phyloP scores from a whole-genome alignment of 2,113 vertebrate species.

The Syngnathus scovelli region DNA sequence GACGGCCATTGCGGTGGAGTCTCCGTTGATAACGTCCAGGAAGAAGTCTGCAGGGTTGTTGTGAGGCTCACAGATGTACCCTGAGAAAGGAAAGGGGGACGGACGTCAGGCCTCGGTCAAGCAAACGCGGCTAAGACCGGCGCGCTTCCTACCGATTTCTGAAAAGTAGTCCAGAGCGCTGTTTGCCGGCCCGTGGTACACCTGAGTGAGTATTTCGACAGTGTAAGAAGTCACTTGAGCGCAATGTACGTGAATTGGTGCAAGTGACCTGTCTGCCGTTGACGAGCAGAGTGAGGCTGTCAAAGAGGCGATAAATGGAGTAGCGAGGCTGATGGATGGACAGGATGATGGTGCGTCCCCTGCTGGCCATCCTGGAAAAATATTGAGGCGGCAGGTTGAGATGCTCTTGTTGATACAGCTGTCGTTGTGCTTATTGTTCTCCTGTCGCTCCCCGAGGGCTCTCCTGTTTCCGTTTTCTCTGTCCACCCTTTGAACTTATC shows the following conservation, averaged over 20 bases:
- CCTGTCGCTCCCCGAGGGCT: background rate
- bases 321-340: constrained; percentile 96
- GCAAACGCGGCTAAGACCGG: background rate
- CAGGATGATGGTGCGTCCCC: constrained; percentile 86
- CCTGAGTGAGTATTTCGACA: constrained; percentile 37
- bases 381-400: background rate
- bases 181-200: constrained; percentile 82
- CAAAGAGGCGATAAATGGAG: constrained; percentile 88
- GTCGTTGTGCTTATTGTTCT: background rate
- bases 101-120: no score
- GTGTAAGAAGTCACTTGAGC: background rate
- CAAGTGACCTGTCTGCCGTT: constrained; percentile 52
- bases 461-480: background rate
- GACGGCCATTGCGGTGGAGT: constrained; percentile 67
- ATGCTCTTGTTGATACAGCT: background rate
- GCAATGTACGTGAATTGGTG: background rate
- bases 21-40: constrained; percentile 90
- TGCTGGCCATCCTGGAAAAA: constrained; percentile 74
- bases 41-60: constrained; percentile 97
- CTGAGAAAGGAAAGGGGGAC: constrained; percentile 58
- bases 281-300: constrained; percentile 63
- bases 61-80: constrained; percentile 82
- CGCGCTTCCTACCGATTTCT: constrained; percentile 68
- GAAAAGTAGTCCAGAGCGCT: constrained; percentile 78
- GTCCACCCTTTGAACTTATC: background rate